phyloP scores from a whole-genome alignment of 2,113 vertebrate genomes.

The Progne subis region DNA sequence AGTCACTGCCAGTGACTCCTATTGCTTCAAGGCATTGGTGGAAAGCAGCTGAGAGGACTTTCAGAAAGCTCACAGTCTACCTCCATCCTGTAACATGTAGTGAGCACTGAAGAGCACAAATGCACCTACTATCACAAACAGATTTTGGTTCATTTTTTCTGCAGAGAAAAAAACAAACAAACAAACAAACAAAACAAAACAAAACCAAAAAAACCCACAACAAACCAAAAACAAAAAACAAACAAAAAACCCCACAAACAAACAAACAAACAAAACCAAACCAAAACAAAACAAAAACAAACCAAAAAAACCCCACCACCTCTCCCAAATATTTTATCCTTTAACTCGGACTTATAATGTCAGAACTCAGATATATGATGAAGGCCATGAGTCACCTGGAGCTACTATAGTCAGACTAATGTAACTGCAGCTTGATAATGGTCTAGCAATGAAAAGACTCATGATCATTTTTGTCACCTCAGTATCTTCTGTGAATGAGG shows the following conservation, averaged over 20 bases:
- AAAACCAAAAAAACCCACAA: too few relatives aligned
- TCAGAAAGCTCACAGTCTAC: background rate
- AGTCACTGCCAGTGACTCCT: background rate
- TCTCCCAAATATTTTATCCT: background rate
- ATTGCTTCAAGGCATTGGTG: background rate
- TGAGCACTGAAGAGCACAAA: background rate
- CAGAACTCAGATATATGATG: background rate
- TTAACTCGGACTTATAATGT: background rate
- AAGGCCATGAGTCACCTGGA: background rate
- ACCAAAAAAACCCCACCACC: too few relatives aligned
- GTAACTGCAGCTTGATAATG: background rate
- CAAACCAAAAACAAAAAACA: too few relatives aligned
- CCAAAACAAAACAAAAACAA: too few relatives aligned
- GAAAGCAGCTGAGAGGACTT: background rate
- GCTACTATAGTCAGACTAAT: background rate
- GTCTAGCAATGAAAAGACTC: background rate
- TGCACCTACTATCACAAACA: background rate
- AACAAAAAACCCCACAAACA: too few relatives aligned
- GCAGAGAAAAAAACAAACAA: background rate
- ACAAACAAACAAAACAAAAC: too few relatives aligned
- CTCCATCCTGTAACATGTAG: background rate
- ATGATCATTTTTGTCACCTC: background rate
- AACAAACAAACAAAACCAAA: too few relatives aligned
- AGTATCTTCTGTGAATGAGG: background rate
- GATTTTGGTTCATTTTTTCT: background rate